Percentiles rank a stretch among this genome's conserved stretches.
phyloP scores from a whole-genome alignment of 2,888 invertebrate species.

The Celastrina argiolus region DNA sequence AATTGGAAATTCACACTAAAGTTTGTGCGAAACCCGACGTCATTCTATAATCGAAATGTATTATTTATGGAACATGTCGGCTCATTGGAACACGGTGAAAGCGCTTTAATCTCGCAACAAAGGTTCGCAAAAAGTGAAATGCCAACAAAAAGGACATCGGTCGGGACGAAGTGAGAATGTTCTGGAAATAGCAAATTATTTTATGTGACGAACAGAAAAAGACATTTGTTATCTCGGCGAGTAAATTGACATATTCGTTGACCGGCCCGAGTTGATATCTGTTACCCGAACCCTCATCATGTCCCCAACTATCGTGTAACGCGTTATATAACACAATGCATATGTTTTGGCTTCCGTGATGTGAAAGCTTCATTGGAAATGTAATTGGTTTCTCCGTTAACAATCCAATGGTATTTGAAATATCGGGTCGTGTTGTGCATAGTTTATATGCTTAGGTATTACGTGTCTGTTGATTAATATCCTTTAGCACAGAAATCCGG shows the following conservation, averaged over 20 bases:
- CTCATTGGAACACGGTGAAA: too few species aligned
- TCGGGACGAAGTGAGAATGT: constrained; percentile 25
- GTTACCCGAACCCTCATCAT: constrained; percentile 67
- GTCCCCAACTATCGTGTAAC: constrained; percentile 53
- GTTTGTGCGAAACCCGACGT: neutral
- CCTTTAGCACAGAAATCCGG: neutral
- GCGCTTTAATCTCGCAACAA: too few species aligned
- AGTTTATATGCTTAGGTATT: neutral
- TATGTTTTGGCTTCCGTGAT: constrained; percentile 23
- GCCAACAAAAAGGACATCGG: constrained; percentile 12
- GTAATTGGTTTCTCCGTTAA: constrained; percentile 15
- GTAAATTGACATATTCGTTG: constrained; percentile 66
- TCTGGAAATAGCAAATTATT: constrained; percentile 27
- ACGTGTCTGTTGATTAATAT: neutral
- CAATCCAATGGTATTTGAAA: constrained; percentile 15
- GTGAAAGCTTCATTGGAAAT: constrained; percentile 13
- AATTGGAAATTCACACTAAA: constrained; percentile 7
- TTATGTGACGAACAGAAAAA: constrained; percentile 37
- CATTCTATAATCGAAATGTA: neutral
- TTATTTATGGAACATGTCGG: neutral
- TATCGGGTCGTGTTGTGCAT: neutral
- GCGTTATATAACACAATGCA: neutral
- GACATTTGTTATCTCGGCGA: constrained; percentile 50
- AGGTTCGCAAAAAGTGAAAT: neutral
- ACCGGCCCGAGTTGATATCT: constrained; percentile 51